Percentiles rank a stretch among this genome's conserved stretches.
Conservation (phyloP, 2,888 invertebrate species). For the Atherix ibis region DNA sequence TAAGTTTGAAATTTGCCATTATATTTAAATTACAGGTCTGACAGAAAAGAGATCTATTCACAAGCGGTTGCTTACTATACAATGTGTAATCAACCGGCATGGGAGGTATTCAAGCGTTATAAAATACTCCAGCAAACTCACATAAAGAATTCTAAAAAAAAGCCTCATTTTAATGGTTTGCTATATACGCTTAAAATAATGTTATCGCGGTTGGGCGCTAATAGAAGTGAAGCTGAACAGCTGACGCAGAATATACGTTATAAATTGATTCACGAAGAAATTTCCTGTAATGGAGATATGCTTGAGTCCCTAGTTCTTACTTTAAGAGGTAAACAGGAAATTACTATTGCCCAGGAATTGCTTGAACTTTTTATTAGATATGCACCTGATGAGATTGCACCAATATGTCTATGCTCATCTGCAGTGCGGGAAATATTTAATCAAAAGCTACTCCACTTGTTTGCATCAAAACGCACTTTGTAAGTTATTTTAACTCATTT, state of each 20-base stretch:
- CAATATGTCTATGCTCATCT: conserved; percentile 25
- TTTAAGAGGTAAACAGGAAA: neutral
- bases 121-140: no score
- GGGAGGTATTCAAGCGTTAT: conserved; percentile 6
- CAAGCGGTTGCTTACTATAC: conserved; percentile 30
- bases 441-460: conserved; percentile 13
- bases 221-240: conserved; percentile 23
- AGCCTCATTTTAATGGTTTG: conserved; percentile 21
- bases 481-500: no score
- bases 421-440: conserved; percentile 27
- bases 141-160: neutral
- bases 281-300: neutral
- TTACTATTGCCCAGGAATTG: conserved; percentile 13
- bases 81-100: conserved; percentile 20
- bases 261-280: neutral
- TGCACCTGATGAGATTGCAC: conserved; percentile 23
- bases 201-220: conserved; percentile 22
- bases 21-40: conserved; percentile 16
- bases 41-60: conserved; percentile 26
- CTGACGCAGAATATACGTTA: conserved; percentile 19
- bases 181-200: conserved; percentile 27
- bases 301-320: neutral
- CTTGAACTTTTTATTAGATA: conserved; percentile 22
- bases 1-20: neutral
- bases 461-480: no score